A percentile compares a stretch with the other conserved stretches of the same genome.
Conservation (phyloP, 1,140 invertebrate genomes). For the Forficula auricularia region DNA sequence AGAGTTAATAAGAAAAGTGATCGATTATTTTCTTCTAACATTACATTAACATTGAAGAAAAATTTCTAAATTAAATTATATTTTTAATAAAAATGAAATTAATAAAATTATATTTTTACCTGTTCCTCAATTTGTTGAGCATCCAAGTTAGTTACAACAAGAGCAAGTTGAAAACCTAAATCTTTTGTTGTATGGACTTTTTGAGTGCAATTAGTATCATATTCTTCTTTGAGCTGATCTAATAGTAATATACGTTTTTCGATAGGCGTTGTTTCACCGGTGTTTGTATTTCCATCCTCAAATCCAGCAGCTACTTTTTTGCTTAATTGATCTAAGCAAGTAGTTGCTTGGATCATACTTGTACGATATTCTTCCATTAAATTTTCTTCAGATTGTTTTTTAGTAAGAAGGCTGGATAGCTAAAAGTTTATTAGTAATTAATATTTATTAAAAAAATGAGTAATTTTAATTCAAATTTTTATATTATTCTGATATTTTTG, state of each 20-base stretch:
- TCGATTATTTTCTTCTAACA: no score
- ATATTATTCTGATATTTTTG: no score
- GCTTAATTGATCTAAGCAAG: conserved; percentile 16
- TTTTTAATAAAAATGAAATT: no score
- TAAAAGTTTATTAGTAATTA: conserved; percentile 22
- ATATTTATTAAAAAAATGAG: background rate
- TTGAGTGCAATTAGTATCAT: conserved; percentile 45
- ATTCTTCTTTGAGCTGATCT: conserved; percentile 46
- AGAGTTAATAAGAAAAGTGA: no score
- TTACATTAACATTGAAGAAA: no score
- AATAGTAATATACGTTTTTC: conserved; percentile 51
- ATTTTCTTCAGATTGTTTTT: conserved; percentile 55
- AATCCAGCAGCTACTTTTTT: conserved; percentile 59
- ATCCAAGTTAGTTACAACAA: conserved; percentile 64
- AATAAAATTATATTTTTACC: conserved; percentile 19
- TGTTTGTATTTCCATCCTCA: conserved; percentile 59
- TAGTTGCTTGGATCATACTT: background rate
- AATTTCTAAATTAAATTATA: no score
- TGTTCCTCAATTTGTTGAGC: conserved; percentile 81
- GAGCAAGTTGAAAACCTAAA: conserved; percentile 33
- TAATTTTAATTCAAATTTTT: background rate
- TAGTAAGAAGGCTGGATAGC: conserved; percentile 49
- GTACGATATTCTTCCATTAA: conserved; percentile 61
- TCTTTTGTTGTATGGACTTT: conserved; percentile 46
- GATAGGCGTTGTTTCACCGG: conserved; percentile 67